Evolutionary conservation across 2,797 vertebrate genomes (phyloP).

Genomic region (Cryptoprocta ferox): DNA sequence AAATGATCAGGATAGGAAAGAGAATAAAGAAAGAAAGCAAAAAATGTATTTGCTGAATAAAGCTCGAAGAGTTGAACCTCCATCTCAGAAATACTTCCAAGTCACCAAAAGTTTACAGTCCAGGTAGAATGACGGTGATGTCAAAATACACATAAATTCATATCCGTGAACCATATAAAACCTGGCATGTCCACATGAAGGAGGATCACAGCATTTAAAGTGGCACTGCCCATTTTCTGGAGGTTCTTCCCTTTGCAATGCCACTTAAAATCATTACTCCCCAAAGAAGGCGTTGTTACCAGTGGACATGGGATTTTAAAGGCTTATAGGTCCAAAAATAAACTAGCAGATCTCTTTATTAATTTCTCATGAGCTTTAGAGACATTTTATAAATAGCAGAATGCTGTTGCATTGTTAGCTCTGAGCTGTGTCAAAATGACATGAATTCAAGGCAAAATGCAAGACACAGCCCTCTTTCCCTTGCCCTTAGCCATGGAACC

Average conservation of each 20-base stretch:
- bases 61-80: rapidly evolving
- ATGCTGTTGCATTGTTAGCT: not conserved
- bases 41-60: not conserved
- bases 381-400: not conserved
- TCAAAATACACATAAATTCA: rapidly evolving
- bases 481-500: rapidly evolving
- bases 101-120: not conserved
- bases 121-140: not conserved
- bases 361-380: not conserved
- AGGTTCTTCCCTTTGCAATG: not conserved
- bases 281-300: not conserved
- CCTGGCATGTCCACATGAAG: rapidly evolving
- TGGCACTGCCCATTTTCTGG: not conserved
- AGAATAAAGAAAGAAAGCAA: not conserved
- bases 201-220: too few species aligned
- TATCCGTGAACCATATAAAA: rapidly evolving
- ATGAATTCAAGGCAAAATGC: not conserved
- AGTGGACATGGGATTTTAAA: not conserved
- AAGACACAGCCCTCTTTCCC: not conserved
- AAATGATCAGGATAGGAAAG: not conserved
- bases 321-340: not conserved
- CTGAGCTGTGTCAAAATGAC: not conserved
- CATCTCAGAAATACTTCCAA: not conserved
- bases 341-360: not conserved
- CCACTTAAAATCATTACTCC: not conserved